Evolutionary conservation across 2,113 vertebrate genomes (phyloP), one percentile per base, ranked within the genome.

Genomic region (Cricetomys ansorgei): DNA sequence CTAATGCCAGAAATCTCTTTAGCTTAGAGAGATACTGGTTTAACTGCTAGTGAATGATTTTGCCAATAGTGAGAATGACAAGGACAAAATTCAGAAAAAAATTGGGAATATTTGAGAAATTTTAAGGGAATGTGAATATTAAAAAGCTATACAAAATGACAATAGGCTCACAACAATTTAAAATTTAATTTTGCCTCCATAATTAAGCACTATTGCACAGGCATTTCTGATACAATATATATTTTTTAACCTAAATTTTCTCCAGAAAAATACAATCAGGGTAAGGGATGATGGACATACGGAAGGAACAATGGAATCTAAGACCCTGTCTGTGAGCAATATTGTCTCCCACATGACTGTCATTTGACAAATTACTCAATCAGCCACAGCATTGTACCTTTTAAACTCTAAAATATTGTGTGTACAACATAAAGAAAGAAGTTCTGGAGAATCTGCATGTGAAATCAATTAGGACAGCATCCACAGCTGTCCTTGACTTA

Each of bases 71-170:
- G 17, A 77, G 55, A 3, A 29, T 53, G n/a, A 90, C 15, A 91
- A 10, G 1, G 0, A n/a, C 1, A 50, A 75, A 75, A 72, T 43
- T 29, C 19, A 69, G 16, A 1, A 75, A 69, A 0, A 59, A 76
- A 1, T 75, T 15, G 11, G 21, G 81, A 94, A 76, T 23, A n/a
- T 23, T 80, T 45, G 62, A 16, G 84, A 91, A 70, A 53, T 80
- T 75, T 77, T 15, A 88, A 95, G 80, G 55, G 59, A 80, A 83
- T 81, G 19, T 16, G 48, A 70, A 92, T 34, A 92, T 6, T 88
- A 29, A 57, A 70, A 84, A 76, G 31, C 27, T 64, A 27, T 64
- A 69, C 12, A n/a, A 76, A 86, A 77, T 80, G 3, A 37, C 1
- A 13, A 13, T 16, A 2, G 1, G 0, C 0, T 37, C 55, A 5